Evolutionary conservation across 2,888 invertebrate species (phyloP), one percentile per base, ranked within the genome.

Genomic region (Eupithecia tripunctaria): DNA sequence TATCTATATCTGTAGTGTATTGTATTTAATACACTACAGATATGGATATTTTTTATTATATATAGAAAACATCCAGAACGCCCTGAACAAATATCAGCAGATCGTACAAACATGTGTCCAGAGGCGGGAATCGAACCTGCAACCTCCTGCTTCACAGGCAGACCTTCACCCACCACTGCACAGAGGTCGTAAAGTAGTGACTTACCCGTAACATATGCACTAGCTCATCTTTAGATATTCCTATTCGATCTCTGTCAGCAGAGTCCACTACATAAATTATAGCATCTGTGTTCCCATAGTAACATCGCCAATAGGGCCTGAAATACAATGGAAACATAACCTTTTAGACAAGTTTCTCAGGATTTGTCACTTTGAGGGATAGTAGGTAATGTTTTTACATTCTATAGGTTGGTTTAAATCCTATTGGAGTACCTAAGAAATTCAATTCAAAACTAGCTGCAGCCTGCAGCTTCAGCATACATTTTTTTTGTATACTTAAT

Each of bases 221-320:
- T 77, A 99, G 95, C 94, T 99, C 99, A 94, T 99, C 99, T 96
- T 99, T 99, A 79, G 99, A 99, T 94, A 99, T 99, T 83, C 99
- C 99, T 96, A 99, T 99, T 95, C 99, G 95, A 95, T 99, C 99
- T 91, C 98, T 97, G 94, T 99, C 99, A 71, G 99, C 99, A 66
- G 99, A 99, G 94, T 99, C 99, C 68, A 99, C 99, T 70, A 99
- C 99, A 94, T 99, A 99, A 86, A 99, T 99, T 85, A 99, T 99
- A 87, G 99, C 99, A 95, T 99, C 99, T 88, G 99, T 99, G 94
- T 99, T 99, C 82, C 99, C 99, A 91, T 99, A 99, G 93, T 99
- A 99, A 96, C 99, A 99, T 91, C 99, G 96, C 99, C 99, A 99
- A 91, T 99, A 99, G 0, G 99, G 99, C 95, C 99, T 98, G 92